phyloP scores from a whole-genome alignment of 2,888 invertebrate genomes.

The Plebejus anna region DNA sequence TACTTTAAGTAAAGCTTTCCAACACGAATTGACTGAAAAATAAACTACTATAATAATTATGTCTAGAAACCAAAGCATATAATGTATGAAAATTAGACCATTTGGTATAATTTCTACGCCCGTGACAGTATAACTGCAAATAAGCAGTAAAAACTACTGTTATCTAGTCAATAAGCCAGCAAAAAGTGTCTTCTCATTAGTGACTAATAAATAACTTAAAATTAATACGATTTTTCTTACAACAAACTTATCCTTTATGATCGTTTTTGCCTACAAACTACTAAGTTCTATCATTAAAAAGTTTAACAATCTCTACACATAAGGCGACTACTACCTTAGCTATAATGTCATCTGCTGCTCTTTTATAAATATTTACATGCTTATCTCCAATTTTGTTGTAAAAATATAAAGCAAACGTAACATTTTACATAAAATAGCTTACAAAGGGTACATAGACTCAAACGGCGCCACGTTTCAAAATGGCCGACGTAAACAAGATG shows the following conservation, averaged over 20 bases:
- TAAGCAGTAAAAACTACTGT: not conserved
- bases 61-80: not conserved
- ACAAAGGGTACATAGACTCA: slow-evolving; percentile 17
- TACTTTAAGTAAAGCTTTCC: too few species aligned
- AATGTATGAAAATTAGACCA: not conserved
- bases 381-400: slow-evolving; percentile 7
- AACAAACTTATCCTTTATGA: not conserved
- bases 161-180: slow-evolving; percentile 2
- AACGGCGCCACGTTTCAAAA: slow-evolving; percentile 22
- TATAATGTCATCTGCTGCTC: not conserved
- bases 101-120: not conserved
- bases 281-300: not conserved
- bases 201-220: slow-evolving; percentile 7
- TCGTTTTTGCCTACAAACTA: slow-evolving; percentile 5
- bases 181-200: slow-evolving; percentile 19
- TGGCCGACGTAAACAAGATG: slow-evolving; percentile 34
- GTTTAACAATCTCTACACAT: not conserved
- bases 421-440: slow-evolving; percentile 14
- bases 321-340: not conserved
- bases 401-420: slow-evolving; percentile 19
- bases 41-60: not conserved
- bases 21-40: not conserved
- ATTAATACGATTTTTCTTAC: not conserved
- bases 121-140: not conserved
- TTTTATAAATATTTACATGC: slow-evolving; percentile 11